Evolutionary conservation across 1,140 invertebrate species (phyloP).

Genomic region (Drosophila kikkawai): DNA sequence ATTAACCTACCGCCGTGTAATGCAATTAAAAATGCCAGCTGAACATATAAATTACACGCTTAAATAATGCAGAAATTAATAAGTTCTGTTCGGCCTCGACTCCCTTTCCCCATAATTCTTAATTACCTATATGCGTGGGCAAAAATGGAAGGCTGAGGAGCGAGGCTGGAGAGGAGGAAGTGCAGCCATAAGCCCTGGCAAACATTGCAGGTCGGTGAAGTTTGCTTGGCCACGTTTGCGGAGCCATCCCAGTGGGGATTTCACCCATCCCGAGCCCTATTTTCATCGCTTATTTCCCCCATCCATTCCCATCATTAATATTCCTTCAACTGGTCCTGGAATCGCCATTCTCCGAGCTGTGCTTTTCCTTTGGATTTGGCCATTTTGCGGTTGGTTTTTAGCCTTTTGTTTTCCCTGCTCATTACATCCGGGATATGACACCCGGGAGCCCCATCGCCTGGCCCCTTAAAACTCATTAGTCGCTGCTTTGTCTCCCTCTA

Average conservation of each 20-base stretch:
- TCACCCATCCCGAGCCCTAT: background rate
- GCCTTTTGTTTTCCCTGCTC: slow-evolving; percentile 46
- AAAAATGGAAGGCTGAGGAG: background rate
- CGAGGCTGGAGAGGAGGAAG: slow-evolving; percentile 1
- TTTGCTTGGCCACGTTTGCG: slow-evolving; percentile 16
- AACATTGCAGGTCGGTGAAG: slow-evolving; percentile 25
- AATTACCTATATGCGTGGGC: slow-evolving; percentile 63
- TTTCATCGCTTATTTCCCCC: slow-evolving; percentile 7
- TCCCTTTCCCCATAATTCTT: slow-evolving; percentile 64
- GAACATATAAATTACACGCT: slow-evolving; percentile 80
- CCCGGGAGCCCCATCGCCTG: slow-evolving; percentile 47
- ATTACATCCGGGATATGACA: slow-evolving; percentile 47
- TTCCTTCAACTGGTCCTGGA: slow-evolving; percentile 25
- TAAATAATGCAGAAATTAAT: slow-evolving; percentile 83
- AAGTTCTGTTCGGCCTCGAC: slow-evolving; percentile 59
- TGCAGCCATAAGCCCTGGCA: slow-evolving; percentile 31
- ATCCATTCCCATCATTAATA: slow-evolving; percentile 34
- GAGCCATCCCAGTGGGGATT: slow-evolving; percentile 7
- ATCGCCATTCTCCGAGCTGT: slow-evolving; percentile 6
- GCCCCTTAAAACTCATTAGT: slow-evolving; percentile 70
- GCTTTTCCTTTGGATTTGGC: slow-evolving; percentile 19
- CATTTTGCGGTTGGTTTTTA: slow-evolving; percentile 38
- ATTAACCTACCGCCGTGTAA: slow-evolving; percentile 76
- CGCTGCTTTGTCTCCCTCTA: slow-evolving; percentile 36
- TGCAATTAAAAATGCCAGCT: slow-evolving; percentile 80